phyloP scores from a whole-genome alignment of 2,797 vertebrate species.

The Phalloptychus januarius region DNA sequence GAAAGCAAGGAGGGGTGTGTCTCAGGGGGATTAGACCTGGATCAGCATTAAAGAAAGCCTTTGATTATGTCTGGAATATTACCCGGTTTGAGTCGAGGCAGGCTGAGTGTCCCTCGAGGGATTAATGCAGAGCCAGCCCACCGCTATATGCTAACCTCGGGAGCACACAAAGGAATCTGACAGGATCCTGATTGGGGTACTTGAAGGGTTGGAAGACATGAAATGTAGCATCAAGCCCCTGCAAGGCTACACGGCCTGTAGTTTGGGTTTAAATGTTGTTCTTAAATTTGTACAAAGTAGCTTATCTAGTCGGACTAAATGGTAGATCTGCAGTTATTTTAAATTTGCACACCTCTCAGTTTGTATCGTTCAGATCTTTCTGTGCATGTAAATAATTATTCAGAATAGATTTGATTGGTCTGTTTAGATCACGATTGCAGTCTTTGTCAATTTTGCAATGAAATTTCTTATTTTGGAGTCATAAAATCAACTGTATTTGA shows the following conservation, averaged over 20 bases:
- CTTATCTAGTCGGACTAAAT: neutral
- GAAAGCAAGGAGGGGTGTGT: neutral
- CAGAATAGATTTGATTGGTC: neutral
- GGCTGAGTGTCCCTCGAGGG: slow-evolving; percentile 62
- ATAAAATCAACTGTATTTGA: slow-evolving; percentile 12
- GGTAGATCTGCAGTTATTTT: neutral
- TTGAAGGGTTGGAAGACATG: slow-evolving; percentile 32
- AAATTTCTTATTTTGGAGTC: neutral
- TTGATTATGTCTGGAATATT: slow-evolving; percentile 75
- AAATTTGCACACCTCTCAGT: neutral
- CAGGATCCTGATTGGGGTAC: slow-evolving; percentile 42
- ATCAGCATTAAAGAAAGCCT: slow-evolving; percentile 69
- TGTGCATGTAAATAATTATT: neutral
- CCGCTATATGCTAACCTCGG: slow-evolving; percentile 55
- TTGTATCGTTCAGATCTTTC: neutral
- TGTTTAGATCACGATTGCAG: neutral
- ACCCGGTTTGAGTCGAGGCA: slow-evolving; percentile 51
- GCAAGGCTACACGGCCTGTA: neutral
- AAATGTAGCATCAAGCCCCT: neutral
- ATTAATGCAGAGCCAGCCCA: slow-evolving; percentile 66
- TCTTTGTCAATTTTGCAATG: neutral
- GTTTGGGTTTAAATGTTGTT: neutral
- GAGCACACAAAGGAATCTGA: slow-evolving; percentile 56
- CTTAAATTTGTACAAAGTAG: neutral
- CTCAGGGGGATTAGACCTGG: slow-evolving; percentile 45